A percentile compares a stretch with the other conserved stretches of the same genome.
These are phyloP conservation scores for Trachemys scripta DNA, from an alignment of 2,113 vertebrate species.

Conservation along the genomic window DNA sequence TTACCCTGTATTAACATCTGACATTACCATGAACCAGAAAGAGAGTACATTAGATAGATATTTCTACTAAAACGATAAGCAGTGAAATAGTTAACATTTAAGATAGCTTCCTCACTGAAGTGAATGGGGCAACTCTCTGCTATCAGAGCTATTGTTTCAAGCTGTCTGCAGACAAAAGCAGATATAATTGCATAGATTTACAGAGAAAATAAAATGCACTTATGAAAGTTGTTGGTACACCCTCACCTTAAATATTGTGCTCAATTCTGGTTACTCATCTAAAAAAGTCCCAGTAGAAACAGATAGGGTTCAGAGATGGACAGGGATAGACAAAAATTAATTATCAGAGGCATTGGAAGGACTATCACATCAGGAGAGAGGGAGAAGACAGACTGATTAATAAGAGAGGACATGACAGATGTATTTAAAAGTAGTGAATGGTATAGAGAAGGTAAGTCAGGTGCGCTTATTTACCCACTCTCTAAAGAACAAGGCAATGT, in stretches of 20 bases:
- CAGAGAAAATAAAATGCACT: background rate
- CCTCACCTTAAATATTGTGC: background rate
- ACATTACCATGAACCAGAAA: background rate
- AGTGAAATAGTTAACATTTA: background rate
- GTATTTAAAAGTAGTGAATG: constrained; percentile 21
- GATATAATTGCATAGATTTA: background rate
- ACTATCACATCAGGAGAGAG: background rate
- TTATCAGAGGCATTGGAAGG: background rate
- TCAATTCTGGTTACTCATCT: background rate
- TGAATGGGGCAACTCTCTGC: background rate
- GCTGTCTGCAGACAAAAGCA: background rate
- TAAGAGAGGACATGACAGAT: background rate
- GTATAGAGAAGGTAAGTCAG: background rate
- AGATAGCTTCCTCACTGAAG: background rate
- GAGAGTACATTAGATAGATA: background rate
- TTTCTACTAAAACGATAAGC: background rate
- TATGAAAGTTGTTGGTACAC: background rate
- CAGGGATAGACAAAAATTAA: background rate
- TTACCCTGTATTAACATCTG: background rate
- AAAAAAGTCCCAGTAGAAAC: background rate
- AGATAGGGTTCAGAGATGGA: background rate
- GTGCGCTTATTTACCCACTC: background rate
- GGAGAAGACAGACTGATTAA: background rate
- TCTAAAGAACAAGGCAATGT: background rate
- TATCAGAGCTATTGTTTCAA: background rate